A percentile compares a stretch with the other conserved stretches of the same genome.
These are phyloP conservation scores for Apodemus sylvaticus DNA, from an alignment of 2,113 vertebrate genomes.

Conservation along the genomic window DNA sequence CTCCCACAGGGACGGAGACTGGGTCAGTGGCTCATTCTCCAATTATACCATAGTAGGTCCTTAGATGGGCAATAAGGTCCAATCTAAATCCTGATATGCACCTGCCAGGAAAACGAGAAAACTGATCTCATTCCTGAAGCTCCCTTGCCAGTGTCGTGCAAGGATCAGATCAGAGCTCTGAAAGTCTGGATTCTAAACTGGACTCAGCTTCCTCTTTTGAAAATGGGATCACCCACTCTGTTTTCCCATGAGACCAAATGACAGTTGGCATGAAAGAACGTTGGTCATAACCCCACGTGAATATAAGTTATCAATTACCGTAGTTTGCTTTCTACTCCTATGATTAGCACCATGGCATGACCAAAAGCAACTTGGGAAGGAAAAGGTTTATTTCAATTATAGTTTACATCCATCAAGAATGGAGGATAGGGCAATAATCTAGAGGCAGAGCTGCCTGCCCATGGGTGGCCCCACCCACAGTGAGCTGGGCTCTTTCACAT, in stretches of 20 bases:
- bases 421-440: neutral
- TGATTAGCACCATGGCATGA: neutral
- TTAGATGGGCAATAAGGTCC: neutral
- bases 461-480: neutral
- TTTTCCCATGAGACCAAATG: neutral
- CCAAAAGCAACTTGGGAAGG: neutral
- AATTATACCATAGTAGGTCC: neutral
- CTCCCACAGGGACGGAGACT: neutral
- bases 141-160: neutral
- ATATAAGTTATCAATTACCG: neutral
- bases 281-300: neutral
- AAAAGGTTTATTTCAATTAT: neutral
- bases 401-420: neutral
- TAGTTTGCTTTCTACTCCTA: neutral
- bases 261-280: neutral
- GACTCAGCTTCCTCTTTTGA: neutral
- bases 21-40: neutral
- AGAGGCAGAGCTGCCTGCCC: neutral
- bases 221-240: neutral
- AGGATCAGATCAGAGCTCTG: neutral
- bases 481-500: neutral
- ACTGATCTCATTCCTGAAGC: neutral
- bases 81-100: neutral
- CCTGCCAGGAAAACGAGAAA: constrained; percentile 12
- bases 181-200: neutral